Percentiles rank a stretch among this genome's conserved stretches.
Evolutionary conservation across 64 coral and sea anemone species (phyloP).

Genomic region (Catalaphyllia jardinei): DNA sequence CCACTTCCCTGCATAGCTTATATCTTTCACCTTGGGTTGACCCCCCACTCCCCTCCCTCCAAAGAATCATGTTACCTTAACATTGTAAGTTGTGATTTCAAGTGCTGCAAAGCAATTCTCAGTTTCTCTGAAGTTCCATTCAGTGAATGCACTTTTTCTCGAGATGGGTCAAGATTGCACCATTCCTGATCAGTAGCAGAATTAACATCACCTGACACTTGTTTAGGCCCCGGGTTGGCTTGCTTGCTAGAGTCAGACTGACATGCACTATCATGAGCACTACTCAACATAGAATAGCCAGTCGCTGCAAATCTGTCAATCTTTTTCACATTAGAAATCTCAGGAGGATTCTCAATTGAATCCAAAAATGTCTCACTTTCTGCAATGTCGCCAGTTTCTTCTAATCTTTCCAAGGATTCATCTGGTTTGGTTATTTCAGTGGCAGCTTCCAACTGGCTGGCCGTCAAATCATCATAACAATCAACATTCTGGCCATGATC

Average conservation of each 20-base stretch:
- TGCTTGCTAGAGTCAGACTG: constrained; percentile 10
- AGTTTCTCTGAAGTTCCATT: background rate
- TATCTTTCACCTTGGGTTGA: too few species aligned
- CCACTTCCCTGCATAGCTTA: too few species aligned
- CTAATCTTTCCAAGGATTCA: background rate
- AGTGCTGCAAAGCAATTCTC: background rate
- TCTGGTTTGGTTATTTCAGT: background rate
- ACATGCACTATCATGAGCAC: background rate
- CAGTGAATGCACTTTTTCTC: background rate
- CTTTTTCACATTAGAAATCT: background rate
- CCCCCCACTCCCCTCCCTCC: too few species aligned
- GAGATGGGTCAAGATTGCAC: background rate
- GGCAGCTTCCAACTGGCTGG: background rate
- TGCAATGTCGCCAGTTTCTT: background rate
- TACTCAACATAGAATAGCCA: background rate
- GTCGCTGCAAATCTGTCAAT: background rate
- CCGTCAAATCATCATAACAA: too few species aligned
- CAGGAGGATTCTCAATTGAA: background rate
- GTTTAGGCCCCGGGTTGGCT: background rate
- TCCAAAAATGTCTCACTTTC: background rate
- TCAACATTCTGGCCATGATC: background rate
- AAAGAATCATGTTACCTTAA: background rate
- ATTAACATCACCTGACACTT: background rate
- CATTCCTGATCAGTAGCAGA: background rate
- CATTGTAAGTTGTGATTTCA: background rate